Evolutionary conservation across 2,888 invertebrate species (phyloP), one percentile per base, ranked within the genome.

Genomic region (Leptura quadrifasciata): DNA sequence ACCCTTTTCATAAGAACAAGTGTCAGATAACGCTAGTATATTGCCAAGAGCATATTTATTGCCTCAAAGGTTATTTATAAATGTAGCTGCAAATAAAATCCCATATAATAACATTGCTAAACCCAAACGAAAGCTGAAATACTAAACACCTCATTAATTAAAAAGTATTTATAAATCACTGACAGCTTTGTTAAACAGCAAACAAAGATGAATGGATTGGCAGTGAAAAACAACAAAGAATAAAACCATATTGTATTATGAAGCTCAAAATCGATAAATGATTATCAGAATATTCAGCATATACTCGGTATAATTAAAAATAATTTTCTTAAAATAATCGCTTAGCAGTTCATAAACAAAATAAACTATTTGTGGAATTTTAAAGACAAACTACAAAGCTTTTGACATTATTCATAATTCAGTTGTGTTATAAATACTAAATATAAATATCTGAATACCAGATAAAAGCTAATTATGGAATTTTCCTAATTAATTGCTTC

Each of bases 261-360:
- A 6, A n/a, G n/a, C n/a, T 15, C 4, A n/a, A 47, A 47, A 47
- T 47, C n/a, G 47, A 47, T n/a, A 9, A 39, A 9, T 39, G 1
- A 39, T 47, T 15, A 47, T 6, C 47, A 47, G 1, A 15, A 47
- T 47, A 47, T 47, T 15, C 47, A 15, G 0, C n/a, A n/a, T 3
- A 47, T 12, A 12, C 2, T 12, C 12, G 3, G 47, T 47, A n/a
- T n/a, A 6, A 31, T n/a, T 39, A 2, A 47, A 47, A n/a, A 47
- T 47, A 15, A 47, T 63, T 17, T 8, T 63, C 63, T 63, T 20
- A 63, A 63, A 63, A 63, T 63, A 63, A 35, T 39, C 18, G 17
- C 39, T 63, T 6, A 35, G 35, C 63, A 35, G 63, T 63, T 39
- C 1, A 39, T 35, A 63, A 63, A 63, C 39, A 63, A 63, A 63